These are phyloP conservation scores for Seriola dumerili DNA, from an alignment of 2,113 vertebrate genomes.

Conservation along the genomic window DNA sequence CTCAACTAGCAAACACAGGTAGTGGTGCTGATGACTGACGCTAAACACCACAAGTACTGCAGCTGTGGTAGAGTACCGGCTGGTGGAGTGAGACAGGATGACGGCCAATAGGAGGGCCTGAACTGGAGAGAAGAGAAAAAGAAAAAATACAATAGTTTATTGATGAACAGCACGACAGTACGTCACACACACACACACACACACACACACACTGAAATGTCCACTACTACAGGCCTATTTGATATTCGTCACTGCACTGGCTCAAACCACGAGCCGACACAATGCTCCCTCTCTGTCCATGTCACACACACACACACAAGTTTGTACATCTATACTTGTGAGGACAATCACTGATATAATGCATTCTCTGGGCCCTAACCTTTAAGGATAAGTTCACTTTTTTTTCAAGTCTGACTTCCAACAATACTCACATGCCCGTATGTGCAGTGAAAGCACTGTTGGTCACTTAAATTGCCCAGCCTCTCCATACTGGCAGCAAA, in stretches of 20 bases:
- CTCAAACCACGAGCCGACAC: conserved; percentile 51
- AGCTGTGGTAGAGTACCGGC: not conserved
- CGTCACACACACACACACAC: conserved; percentile 32
- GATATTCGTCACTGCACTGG: conserved; percentile 58
- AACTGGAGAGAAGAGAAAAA: conserved; percentile 36
- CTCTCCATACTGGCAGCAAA: too few species aligned
- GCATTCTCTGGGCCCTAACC: not conserved
- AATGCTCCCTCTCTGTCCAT: conserved; percentile 56
- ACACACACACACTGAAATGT: conserved; percentile 18
- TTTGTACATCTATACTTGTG: not conserved
- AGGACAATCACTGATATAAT: not conserved
- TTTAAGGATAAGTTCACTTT: not conserved
- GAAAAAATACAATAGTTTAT: conserved; percentile 65
- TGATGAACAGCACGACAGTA: conserved; percentile 41
- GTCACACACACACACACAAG: conserved; percentile 7
- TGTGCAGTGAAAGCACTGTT: too few species aligned
- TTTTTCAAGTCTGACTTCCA: not conserved
- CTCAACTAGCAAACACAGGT: not conserved
- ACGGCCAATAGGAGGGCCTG: conserved; percentile 37
- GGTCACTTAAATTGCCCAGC: too few species aligned
- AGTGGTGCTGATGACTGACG: not conserved
- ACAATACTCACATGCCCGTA: not conserved
- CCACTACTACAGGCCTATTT: conserved; percentile 57
- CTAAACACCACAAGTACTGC: conserved; percentile 2
- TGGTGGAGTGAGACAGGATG: conserved; percentile 39